These are phyloP conservation scores for Planococcus citri DNA, from an alignment of 1,140 invertebrate genomes.

Conservation along the genomic window DNA sequence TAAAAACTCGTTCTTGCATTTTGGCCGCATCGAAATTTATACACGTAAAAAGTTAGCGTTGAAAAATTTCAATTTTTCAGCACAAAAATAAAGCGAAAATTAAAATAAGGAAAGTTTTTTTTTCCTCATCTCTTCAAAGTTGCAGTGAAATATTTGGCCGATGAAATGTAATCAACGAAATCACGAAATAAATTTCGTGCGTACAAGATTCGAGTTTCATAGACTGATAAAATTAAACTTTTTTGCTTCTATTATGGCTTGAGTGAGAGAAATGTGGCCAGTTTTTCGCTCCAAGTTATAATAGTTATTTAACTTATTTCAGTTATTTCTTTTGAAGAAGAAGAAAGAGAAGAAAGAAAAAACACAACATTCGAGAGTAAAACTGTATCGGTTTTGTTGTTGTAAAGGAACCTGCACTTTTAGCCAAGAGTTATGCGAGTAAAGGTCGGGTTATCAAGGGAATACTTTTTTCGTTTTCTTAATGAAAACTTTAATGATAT, in stretches of 20 bases:
- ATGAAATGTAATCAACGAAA: not conserved
- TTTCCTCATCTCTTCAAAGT: too few relatives aligned
- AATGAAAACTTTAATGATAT: slow-evolving; percentile 8
- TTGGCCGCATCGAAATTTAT: too few relatives aligned
- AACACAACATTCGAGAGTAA: not conserved
- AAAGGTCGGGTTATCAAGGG: not conserved
- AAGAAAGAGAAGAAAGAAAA: not conserved
- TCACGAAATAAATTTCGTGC: not conserved
- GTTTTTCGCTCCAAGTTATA: not conserved
- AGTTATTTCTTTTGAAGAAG: not conserved
- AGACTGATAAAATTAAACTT: slow-evolving; percentile 3
- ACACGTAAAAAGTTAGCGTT: not conserved
- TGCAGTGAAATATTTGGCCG: not conserved
- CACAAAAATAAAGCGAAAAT: not conserved
- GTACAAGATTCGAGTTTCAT: not conserved
- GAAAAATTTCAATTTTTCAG: not conserved
- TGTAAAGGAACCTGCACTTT: not conserved
- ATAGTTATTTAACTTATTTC: slow-evolving; percentile 4
- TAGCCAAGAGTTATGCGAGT: slow-evolving; percentile 6
- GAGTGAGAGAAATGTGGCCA: too few relatives aligned
- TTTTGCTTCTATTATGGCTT: not conserved
- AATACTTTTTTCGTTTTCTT: slow-evolving; percentile 6
- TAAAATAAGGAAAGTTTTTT: not conserved
- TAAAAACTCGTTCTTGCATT: too few relatives aligned
- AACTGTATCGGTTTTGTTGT: not conserved